Evolutionary conservation across 2,888 invertebrate species (phyloP), one percentile per base, ranked within the genome.

Genomic region (Arctia plantaginis): DNA sequence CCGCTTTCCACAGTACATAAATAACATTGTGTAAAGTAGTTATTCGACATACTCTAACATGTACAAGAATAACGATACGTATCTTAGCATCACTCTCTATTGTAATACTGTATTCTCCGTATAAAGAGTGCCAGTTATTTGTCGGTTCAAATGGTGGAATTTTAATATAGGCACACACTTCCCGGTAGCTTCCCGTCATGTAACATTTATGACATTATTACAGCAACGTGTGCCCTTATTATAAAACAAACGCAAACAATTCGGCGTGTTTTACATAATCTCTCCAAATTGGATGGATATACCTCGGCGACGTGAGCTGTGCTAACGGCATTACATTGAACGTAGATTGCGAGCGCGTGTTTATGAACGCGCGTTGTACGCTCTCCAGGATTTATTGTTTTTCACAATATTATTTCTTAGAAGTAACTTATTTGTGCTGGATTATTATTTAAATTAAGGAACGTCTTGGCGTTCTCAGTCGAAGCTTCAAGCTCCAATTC

Each of bases 131-230:
- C 77, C 82, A 83, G 83, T 84, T 86, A 87, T 90, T 88, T 88
- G 86, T 85, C 85, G 88, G 82, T 84, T 86, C 84, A 87, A 89
- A 90, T 91, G 88, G 85, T 73, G 88, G 89, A 90, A 91, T 92
- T 93, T 92, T 91, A 93, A 93, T 93, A 92, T 89, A 88, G 86
- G 85, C 87, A 88, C 85, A 85, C 89, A 90, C 89, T 91, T 84
- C 71, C 77, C 86, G 80, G 82, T 85, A 86, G 90, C 89, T 89
- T 89, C 83, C 85, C 74, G 76, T 80, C 82, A 88, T 90, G 90
- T 89, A 90, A 91, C 90, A 92, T 93, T 93, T 93, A 93, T 91
- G 91, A 88, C 90, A 89, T 91, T 90, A 92, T 91, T 91, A 91
- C 87, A 82, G 84, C 82, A 84, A 88, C 88, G 89, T 88, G 89